Base-by-base conservation (phyloP, 1,140 invertebrate genomes). In the Branchinecta lindahli region DNA sequence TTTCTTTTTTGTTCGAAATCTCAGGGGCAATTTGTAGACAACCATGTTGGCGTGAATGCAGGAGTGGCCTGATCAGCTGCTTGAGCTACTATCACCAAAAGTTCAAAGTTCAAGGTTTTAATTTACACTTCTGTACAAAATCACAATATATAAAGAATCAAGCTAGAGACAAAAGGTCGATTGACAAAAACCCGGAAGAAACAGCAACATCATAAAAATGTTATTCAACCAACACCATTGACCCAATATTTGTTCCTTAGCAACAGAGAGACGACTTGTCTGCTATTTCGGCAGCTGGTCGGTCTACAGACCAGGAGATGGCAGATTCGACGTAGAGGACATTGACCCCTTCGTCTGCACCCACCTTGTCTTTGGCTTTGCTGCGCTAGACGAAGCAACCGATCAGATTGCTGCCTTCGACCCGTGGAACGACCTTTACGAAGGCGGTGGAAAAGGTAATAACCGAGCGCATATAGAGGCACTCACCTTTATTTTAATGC, bases 311-410 rank as follows among this genome's bases (percentile, higher is more conserved):
- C 70, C 69, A 46, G 72, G 71, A 45, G 44, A 69, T 46, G 18
- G 18, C n/a, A 66, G 21, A n/a, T 70, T 70, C 44, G 44, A 20
- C 45, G 72, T 73, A 8, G 72, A 73, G 10, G 69, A 75, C 45
- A 72, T 82, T 15, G 77, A 80, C 68, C 76, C 79, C 5, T 74
- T 74, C 46, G 73, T 81, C 10, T 81, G 80, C 72, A 79, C 79
- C 2, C 74, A 82, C 74, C 69, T 80, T 45, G 76, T 81, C 21
- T 80, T 78, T 71, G 77, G 77, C 44, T 82, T 81, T 73, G 77
- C 77, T 12, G 79, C 79, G 3, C 73, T 88, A 5, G 69, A 77
- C 3, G 68, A 73, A 68, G 69, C 68, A 10, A 15, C 44, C 20
- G 69, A 12, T 44, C 46, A 65, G 33, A 67, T 70, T 8, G 66